Percentiles rank a stretch among this genome's conserved stretches.
Evolutionary conservation across 2,113 vertebrate species (phyloP).

Genomic region (Clarias gariepinus): DNA sequence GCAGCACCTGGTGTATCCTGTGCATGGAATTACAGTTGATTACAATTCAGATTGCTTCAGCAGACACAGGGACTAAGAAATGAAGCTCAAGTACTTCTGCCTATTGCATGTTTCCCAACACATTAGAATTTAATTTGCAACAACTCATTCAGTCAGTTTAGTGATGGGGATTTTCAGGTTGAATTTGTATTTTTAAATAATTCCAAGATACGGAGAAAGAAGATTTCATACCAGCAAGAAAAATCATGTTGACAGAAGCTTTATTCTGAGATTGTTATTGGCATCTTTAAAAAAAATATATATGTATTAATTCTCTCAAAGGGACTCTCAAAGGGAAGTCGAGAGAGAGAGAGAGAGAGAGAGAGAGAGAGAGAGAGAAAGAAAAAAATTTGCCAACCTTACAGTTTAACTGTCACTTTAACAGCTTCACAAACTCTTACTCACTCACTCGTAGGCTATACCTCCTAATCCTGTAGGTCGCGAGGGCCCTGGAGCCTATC

Average conservation of each 20-base stretch:
- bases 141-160: background rate
- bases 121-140: background rate
- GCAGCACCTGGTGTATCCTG: slow-evolving; percentile 14
- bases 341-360: too few species aligned
- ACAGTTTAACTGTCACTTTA: background rate
- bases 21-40: slow-evolving; percentile 45
- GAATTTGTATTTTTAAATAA: slow-evolving; percentile 1
- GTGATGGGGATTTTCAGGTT: slow-evolving; percentile 27
- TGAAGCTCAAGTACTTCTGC: background rate
- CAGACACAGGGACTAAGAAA: slow-evolving; percentile 6
- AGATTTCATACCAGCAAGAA: slow-evolving; percentile 20
- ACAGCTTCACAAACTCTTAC: background rate
- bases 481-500: too few species aligned
- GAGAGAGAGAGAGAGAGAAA: too few species aligned
- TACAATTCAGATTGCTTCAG: slow-evolving; percentile 29
- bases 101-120: slow-evolving; percentile 2
- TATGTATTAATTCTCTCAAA: background rate
- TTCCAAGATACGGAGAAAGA: background rate
- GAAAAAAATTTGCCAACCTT: background rate
- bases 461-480: too few species aligned
- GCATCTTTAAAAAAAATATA: background rate
- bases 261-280: background rate
- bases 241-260: slow-evolving; percentile 3
- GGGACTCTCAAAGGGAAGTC: background rate
- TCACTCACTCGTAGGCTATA: too few species aligned